Base-by-base conservation (phyloP, 2,113 vertebrate genomes). In the Alexandromys fortis region DNA sequence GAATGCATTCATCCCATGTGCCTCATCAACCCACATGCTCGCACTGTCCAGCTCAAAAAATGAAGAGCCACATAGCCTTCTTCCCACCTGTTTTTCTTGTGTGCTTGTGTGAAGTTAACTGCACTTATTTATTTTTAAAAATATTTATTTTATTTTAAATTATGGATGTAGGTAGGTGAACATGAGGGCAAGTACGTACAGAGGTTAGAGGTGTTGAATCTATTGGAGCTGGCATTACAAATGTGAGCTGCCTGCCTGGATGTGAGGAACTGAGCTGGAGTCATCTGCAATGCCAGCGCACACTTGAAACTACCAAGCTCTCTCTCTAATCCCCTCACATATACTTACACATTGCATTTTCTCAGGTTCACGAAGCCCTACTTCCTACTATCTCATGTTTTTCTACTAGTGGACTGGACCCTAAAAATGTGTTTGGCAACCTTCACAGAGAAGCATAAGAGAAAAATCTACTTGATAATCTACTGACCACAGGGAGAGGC, bases 11-110 rank as follows among this genome's bases (percentile, higher is more conserved):
- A 0, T 38, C 21, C 24, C 17, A 26, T 24, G 22, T 33, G 35
- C 17, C 13, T 7, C 42, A 12, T 10, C 3, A 7, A 38, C 45
- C 35, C n/a, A 7, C 16, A 8, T 0, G 0, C 14, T 42, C 19
- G 33, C 8, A 10, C 33, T 42, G 19, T 30, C 21, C 7, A 86
- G 47, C 45, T 58, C 33, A 61, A 55, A 61, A 67, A 78, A 33
- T 10, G 26, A 82, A 70, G 49, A 12, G 33, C 3, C 3, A 38
- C 0, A 19, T 0, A 58, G n/a, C 30, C 4, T 49, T 63, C 72
- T 49, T 38, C 35, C 55, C n/a, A 33, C 6, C 38, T 42, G 13
- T 28, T n/a, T 42, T 38, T 28, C 5, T 21, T 58, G 58, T 58
- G 58, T 28, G 52, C 63, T 61, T 86, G n/a, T 92, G 72, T 35